Base-by-base conservation (phyloP, 2,888 invertebrate genomes). In the Parasteatoda lunata region DNA sequence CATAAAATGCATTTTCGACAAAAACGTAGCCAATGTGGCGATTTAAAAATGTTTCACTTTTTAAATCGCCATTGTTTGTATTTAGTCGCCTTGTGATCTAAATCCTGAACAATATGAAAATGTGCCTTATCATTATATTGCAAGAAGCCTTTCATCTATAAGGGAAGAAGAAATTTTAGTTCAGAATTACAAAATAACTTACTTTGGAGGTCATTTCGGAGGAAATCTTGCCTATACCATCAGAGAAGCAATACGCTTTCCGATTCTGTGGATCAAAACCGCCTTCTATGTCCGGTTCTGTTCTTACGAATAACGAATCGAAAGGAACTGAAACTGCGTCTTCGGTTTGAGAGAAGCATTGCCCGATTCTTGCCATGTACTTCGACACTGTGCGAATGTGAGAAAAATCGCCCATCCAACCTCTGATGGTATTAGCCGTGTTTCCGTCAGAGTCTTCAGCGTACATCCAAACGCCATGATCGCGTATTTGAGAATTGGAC, bases 341-440 rank as follows among this genome's bases (percentile, higher is more conserved):
- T 48, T 84, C 83, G 5, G 89, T 88, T 64, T 88, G 88, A 3
- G 90, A 90, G 52, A 90, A 90, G 52, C 89, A 89, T 66, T 90
- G 90, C 47, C 90, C 90, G 85, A 90, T 87, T 13, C 90, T 84
- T 9, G 90, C 90, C 70, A 90, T 89, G 15, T 89, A 89, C n/a
- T 89, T 89, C 11, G 90, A 89, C 54, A 90, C 88, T n/a, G 86
- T 88, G 11, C 80, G 86, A 78, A 89, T 89, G 15, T 88, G 80
- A 7, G 80, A 86, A 49, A 90, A 89, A 73, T 90, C 88, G 0
- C 90, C 90, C 88, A 89, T 86, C 86, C 88, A 89, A 3, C 66
- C 15, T 51, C 90, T 77, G 5, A 90, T 89, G 51, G 64, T 47
- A 3, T 59, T 70, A 7, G 82, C 89, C 8, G 73, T 84, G 8